Evolutionary conservation across 1,140 invertebrate genomes (phyloP), one percentile per base, ranked within the genome.

Genomic region (Phthorimaea operculella): DNA sequence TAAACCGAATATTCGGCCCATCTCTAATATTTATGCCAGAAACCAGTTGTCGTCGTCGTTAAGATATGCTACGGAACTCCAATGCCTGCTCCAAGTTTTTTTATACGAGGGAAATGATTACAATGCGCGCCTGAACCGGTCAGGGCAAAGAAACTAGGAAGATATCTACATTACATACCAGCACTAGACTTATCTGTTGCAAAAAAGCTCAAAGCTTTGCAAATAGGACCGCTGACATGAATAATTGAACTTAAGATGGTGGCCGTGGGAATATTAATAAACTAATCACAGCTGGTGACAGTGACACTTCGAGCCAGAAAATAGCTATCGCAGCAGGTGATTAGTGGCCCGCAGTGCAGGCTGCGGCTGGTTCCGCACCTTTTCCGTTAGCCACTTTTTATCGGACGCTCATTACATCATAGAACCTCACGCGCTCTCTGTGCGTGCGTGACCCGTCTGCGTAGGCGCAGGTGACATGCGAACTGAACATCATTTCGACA

Each of bases 401-500:
- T 70, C 53, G 60, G 55, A 65, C 45, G 63, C 51, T 60, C 72
- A 74, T 84, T 81, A 79, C 79, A 84, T 81, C 72, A 82, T 70
- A 79, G 67, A 54, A 66, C 60, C 54, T 59, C 59, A 57, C 61
- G 59, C 61, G 58, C 60, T 63, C 59, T 58, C 60, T n/a, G 14
- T 47, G 11, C 55, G 58, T 68, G 70, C 66, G 67, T 73, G 73
- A 74, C 67, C 62, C 54, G 69, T 59, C 70, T 72, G 77, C 79
- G 77, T 76, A 66, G 79, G 78, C 75, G 77, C 77, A 76, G 72
- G 72, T 80, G 77, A 79, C 75, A 79, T 70, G 74, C 77, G 61
- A 76, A 75, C 74, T 65, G 64, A 63, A 66, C 63, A 72, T 72
- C 60, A 74, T 68, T 75, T 68, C 63, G 61, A 72, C 66, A 64